Evolutionary conservation across 2,888 invertebrate genomes (phyloP).

Genomic region (Hipparchia sbordonii): DNA sequence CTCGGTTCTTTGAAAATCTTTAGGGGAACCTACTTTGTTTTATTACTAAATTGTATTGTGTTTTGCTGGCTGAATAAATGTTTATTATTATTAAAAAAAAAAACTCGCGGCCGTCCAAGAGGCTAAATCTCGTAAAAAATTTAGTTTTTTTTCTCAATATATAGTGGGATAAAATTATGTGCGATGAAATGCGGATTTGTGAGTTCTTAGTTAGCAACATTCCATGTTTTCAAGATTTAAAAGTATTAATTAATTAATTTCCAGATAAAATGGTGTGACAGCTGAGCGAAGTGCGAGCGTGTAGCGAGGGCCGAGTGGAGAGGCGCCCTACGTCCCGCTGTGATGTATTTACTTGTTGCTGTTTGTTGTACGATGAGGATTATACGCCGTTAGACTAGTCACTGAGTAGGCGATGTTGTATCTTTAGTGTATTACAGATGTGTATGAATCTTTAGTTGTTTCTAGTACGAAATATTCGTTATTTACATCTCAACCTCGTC

Average conservation of each 20-base stretch:
- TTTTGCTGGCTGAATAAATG: too few species aligned
- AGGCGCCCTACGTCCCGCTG: slow-evolving; percentile 43
- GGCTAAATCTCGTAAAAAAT: too few species aligned
- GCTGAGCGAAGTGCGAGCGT: slow-evolving; percentile 13
- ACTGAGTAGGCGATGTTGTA: slow-evolving; percentile 79
- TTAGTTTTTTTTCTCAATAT: too few species aligned
- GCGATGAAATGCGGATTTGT: too few species aligned
- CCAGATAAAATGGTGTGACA: slow-evolving; percentile 19
- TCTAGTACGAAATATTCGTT: slow-evolving; percentile 73
- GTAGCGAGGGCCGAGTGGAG: slow-evolving; percentile 3
- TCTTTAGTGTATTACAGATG: slow-evolving; percentile 74
- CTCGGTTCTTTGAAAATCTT: too few species aligned
- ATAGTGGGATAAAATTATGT: too few species aligned
- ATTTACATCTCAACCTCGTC: slow-evolving; percentile 67
- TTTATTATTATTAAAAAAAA: too few species aligned
- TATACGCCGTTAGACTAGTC: slow-evolving; percentile 80
- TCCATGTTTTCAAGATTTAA: too few species aligned
- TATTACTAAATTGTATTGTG: too few species aligned
- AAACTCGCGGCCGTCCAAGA: too few species aligned
- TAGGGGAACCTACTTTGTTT: too few species aligned
- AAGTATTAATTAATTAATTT: background rate
- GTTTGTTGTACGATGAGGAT: slow-evolving; percentile 68
- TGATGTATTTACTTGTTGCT: slow-evolving; percentile 73
- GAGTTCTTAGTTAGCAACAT: too few species aligned
- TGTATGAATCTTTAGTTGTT: slow-evolving; percentile 79